Percentiles rank a stretch among this genome's conserved stretches.
phyloP scores from a whole-genome alignment of 2,797 vertebrate species.

The Scarus forsteni region DNA sequence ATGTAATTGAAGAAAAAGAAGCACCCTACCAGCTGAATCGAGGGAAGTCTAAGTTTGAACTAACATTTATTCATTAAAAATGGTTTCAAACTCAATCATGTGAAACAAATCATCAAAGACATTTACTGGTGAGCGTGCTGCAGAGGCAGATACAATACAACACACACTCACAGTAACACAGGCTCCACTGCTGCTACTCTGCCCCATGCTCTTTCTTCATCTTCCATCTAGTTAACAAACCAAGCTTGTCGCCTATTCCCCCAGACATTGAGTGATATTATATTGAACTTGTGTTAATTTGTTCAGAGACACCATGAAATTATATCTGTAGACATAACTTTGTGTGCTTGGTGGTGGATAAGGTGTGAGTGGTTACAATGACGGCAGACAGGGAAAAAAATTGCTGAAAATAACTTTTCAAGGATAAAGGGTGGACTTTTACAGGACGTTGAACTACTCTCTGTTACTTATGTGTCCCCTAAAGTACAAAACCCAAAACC shows the following conservation, averaged over 20 bases:
- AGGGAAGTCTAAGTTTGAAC: not conserved
- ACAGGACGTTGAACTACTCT: no score
- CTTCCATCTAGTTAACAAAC: slow-evolving; percentile 43
- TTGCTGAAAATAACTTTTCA: slow-evolving; percentile 1
- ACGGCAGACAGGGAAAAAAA: slow-evolving; percentile 24
- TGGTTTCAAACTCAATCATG: slow-evolving; percentile 4
- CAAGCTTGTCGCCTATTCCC: slow-evolving; percentile 30
- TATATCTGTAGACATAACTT: slow-evolving; percentile 39
- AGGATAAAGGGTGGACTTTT: no score
- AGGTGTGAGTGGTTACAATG: slow-evolving; percentile 40
- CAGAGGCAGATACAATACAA: not conserved
- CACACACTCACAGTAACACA: not conserved
- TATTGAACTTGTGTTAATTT: slow-evolving; percentile 71
- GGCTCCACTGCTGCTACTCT: not conserved
- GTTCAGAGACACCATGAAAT: slow-evolving; percentile 71
- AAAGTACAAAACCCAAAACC: no score
- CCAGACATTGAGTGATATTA: slow-evolving; percentile 51
- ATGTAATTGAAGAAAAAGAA: no score
- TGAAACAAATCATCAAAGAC: slow-evolving; percentile 5
- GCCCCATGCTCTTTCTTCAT: slow-evolving; percentile 34
- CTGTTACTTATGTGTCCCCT: no score
- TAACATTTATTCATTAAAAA: slow-evolving; percentile 6
- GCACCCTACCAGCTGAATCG: not conserved
- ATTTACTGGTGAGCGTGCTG: not conserved
- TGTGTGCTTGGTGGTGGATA: slow-evolving; percentile 16